A percentile compares a stretch with the other conserved stretches of the same genome.
Conservation (phyloP, 2,797 vertebrate genomes). For the Leucoraja ocellata region DNA sequence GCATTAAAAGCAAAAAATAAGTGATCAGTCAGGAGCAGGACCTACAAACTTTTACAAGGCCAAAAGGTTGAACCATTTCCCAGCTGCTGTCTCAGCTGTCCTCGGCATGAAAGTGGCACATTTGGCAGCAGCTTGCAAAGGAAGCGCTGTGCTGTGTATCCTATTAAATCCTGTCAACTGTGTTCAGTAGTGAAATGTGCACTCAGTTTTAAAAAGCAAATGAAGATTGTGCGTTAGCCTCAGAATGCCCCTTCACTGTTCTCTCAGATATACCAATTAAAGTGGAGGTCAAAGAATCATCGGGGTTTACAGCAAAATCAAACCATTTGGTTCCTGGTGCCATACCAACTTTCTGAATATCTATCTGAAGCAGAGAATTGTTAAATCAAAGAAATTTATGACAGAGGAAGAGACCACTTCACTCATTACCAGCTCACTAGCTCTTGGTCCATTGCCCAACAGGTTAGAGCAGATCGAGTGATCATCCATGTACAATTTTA, state of each 20-base stretch:
- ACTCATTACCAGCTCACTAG: no score
- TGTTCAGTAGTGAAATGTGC: not conserved
- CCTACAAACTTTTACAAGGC: not conserved
- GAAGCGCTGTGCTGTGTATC: not conserved
- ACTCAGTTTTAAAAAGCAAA: not conserved
- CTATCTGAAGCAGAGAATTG: not conserved
- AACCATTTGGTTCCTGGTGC: not conserved
- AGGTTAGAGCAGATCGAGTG: no score
- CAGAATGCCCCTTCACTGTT: not conserved
- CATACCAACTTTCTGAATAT: not conserved
- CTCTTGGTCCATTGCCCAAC: no score
- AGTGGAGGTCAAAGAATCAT: not conserved
- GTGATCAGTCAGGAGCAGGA: not conserved
- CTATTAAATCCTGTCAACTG: not conserved
- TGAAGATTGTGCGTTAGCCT: not conserved
- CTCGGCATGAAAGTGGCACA: not conserved
- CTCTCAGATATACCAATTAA: not conserved
- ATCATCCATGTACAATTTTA: no score
- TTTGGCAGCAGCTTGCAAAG: not conserved
- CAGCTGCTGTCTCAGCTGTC: not conserved
- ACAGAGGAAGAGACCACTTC: no score
- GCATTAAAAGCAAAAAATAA: not conserved
- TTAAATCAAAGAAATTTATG: no score
- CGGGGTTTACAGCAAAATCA: not conserved
- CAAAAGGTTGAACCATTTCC: not conserved